Evolutionary conservation across 2,888 invertebrate species (phyloP).

Genomic region (Polymixis lichenea): DNA sequence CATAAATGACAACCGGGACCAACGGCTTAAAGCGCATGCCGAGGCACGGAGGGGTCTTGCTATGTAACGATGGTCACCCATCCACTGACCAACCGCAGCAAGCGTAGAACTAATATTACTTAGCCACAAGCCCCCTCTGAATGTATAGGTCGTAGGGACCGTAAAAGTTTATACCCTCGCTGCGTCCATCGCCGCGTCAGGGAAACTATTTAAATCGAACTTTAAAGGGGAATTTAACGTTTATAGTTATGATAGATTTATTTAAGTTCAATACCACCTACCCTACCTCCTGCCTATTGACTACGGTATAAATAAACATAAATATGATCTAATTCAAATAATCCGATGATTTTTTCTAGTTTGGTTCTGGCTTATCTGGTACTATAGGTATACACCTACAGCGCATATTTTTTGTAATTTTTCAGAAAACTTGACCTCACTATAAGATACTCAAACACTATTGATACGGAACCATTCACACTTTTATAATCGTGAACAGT

Average conservation of each 20-base stretch:
- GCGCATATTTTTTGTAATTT: not conserved
- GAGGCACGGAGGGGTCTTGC: too few relatives aligned
- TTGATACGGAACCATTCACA: constrained; percentile 43
- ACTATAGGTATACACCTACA: too few relatives aligned
- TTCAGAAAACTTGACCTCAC: not conserved
- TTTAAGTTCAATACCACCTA: too few relatives aligned
- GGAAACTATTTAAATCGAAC: constrained; percentile 3
- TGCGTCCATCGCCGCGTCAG: too few relatives aligned
- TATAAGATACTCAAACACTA: not conserved
- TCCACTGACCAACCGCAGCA: too few relatives aligned
- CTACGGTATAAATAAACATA: not conserved
- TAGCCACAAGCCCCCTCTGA: too few relatives aligned
- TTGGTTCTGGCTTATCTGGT: too few relatives aligned
- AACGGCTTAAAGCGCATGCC: too few relatives aligned
- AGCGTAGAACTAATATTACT: too few relatives aligned
- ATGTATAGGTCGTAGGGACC: not conserved
- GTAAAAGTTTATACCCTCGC: not conserved
- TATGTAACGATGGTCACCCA: too few relatives aligned
- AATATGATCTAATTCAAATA: not conserved
- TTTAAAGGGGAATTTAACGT: not conserved
- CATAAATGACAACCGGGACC: too few relatives aligned
- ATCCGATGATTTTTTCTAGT: not conserved
- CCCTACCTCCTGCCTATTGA: too few relatives aligned
- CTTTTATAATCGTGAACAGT: not conserved
- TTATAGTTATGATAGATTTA: not conserved